Percentiles rank a stretch among this genome's conserved stretches.
phyloP scores from a whole-genome alignment of 2,888 invertebrate genomes.

The Bugula neritina region DNA sequence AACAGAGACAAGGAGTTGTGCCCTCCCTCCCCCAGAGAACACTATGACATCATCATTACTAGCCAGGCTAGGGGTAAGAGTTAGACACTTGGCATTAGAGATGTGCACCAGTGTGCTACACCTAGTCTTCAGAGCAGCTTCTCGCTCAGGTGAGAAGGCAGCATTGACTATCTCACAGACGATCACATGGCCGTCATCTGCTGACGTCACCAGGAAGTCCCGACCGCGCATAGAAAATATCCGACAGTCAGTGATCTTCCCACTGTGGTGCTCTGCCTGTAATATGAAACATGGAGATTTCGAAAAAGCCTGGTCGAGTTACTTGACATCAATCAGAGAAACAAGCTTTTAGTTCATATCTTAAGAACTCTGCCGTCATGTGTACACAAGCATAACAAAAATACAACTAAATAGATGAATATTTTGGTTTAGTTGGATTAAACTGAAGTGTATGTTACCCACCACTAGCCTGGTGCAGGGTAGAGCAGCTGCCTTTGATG shows the following conservation, averaged over 20 bases:
- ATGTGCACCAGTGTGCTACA: not conserved
- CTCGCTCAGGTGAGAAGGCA: not conserved
- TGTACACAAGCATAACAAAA: too few species aligned
- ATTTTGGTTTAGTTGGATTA: too few species aligned
- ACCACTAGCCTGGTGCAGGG: not conserved
- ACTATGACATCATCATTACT: not conserved
- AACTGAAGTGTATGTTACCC: too few species aligned
- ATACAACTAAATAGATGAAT: too few species aligned
- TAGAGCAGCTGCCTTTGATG: not conserved
- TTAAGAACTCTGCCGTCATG: too few species aligned
- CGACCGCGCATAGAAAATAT: not conserved
- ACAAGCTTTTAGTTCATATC: too few species aligned
- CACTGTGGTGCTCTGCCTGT: not conserved
- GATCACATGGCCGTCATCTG: constrained; percentile 7
- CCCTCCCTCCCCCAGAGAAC: constrained; percentile 8
- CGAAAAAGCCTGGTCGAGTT: too few species aligned
- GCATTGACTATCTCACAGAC: not conserved
- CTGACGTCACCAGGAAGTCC: not conserved
- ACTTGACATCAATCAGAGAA: too few species aligned
- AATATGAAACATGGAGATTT: too few species aligned
- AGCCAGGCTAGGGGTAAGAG: not conserved
- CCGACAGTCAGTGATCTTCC: not conserved
- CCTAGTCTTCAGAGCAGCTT: not conserved
- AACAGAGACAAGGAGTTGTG: not conserved
- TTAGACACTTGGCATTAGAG: not conserved